phyloP scores from a whole-genome alignment of 2,113 vertebrate species.

The Malurus cyaneus region DNA sequence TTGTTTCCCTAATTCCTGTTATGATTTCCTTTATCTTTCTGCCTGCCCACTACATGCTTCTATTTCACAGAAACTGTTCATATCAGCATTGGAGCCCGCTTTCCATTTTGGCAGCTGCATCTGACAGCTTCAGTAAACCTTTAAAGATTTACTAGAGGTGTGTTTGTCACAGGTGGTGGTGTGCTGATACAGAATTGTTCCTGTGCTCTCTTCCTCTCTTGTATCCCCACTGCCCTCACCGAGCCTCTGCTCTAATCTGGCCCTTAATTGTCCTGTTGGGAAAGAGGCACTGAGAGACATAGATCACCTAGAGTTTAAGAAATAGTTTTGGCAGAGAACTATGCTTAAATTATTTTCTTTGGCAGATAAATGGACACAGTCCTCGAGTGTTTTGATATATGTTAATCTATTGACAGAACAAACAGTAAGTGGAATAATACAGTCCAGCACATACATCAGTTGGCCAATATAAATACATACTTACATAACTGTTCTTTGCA shows the following conservation, averaged over 20 bases:
- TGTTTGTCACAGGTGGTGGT: background rate
- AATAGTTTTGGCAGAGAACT: background rate
- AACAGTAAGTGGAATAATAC: background rate
- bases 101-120: background rate
- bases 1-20: background rate
- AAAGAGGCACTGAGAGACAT: background rate
- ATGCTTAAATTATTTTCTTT: conserved; percentile 18
- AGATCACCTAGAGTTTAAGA: background rate
- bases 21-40: background rate
- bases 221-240: background rate
- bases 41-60: background rate
- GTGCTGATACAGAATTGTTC: background rate
- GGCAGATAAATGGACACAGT: background rate
- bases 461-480: conserved; percentile 17
- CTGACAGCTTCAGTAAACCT: background rate
- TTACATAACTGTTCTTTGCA: conserved; percentile 49
- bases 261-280: background rate
- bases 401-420: conserved; percentile 39
- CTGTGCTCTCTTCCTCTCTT: background rate
- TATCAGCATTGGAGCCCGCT: background rate
- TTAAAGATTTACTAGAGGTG: background rate
- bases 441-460: background rate
- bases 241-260: background rate
- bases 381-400: background rate
- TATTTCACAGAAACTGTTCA: background rate